These are phyloP conservation scores for Odontophorus gujanensis DNA, from an alignment of 2,113 vertebrate genomes.

Conservation along the genomic window DNA sequence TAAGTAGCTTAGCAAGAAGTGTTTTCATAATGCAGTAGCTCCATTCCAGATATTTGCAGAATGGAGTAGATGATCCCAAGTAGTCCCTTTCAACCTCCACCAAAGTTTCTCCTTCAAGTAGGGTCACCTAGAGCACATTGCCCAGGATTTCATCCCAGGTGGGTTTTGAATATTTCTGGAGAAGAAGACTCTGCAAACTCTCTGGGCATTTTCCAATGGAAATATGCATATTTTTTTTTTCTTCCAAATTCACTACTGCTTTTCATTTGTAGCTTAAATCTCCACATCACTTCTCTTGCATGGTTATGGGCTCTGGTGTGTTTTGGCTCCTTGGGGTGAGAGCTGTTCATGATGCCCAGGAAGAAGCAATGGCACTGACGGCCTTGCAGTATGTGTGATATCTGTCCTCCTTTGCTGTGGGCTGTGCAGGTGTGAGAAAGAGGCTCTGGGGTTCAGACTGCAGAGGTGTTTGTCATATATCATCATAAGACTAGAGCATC, in stretches of 20 bases:
- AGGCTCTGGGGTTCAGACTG: background rate
- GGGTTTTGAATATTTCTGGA: no score
- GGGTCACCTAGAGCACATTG: no score
- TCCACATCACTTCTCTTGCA: background rate
- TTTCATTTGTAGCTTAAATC: background rate
- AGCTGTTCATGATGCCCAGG: accelerated
- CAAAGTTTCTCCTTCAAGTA: no score
- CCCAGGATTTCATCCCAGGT: no score
- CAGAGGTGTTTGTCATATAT: background rate
- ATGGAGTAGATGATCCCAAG: no score
- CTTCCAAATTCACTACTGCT: background rate
- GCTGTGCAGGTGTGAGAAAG: background rate
- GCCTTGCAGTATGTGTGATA: accelerated
- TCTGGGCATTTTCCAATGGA: background rate
- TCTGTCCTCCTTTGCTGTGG: accelerated
- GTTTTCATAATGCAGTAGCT: background rate
- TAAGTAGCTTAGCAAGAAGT: background rate
- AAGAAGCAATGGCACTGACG: background rate
- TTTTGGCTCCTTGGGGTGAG: background rate
- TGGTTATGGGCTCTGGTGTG: background rate
- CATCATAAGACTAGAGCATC: background rate
- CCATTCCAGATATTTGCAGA: background rate
- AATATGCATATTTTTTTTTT: background rate
- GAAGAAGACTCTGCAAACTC: no score
- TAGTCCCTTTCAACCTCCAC: no score